Conservation (phyloP, 1,140 invertebrate genomes). For the Cydia amplana region DNA sequence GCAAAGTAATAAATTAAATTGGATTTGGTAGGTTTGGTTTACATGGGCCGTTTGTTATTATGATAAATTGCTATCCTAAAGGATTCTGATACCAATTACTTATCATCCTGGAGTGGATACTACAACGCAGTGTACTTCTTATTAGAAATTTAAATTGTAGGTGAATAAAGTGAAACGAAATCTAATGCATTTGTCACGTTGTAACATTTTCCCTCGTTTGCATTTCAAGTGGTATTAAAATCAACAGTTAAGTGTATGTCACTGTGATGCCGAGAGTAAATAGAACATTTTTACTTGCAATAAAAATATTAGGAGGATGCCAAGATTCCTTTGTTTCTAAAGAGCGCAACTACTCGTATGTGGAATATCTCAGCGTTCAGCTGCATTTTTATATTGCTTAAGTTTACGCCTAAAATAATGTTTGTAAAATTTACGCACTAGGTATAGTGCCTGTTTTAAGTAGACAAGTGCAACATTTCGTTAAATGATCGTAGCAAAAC, state of each 20-base stretch:
- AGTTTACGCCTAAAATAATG: too few relatives aligned
- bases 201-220: neutral
- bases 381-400: neutral
- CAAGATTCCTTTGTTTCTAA: neutral
- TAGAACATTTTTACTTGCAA: neutral
- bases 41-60: constrained; percentile 30
- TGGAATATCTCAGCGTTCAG: neutral
- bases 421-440: too few relatives aligned
- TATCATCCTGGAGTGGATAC: neutral
- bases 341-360: neutral
- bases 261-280: neutral
- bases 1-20: constrained; percentile 33
- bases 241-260: neutral
- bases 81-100: constrained; percentile 2
- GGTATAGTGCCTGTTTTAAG: too few relatives aligned
- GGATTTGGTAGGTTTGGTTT: constrained; percentile 30
- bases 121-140: neutral
- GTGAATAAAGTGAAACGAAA: neutral
- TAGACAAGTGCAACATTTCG: too few relatives aligned
- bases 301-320: neutral
- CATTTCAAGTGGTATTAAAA: constrained; percentile 2
- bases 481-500: too few relatives aligned
- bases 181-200: neutral
- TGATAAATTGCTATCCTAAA: constrained; percentile 29
- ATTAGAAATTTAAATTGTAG: neutral